Evolutionary conservation across 2,888 invertebrate genomes (phyloP), one percentile per base, ranked within the genome.

Genomic region (Leucoma salicis): DNA sequence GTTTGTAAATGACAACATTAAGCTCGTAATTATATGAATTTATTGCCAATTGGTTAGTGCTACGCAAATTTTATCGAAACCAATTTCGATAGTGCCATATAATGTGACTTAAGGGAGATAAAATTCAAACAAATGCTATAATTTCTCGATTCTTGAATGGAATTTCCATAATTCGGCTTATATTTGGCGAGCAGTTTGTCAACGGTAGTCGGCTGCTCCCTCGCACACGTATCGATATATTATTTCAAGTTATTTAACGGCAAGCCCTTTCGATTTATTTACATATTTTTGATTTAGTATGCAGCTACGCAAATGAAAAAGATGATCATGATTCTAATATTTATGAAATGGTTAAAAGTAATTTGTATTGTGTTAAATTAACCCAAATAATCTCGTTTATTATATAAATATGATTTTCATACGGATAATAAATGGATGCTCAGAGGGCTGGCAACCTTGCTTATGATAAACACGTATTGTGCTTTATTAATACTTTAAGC

Each of bases 31-130:
- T 82, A 83, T 66, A 62, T 68, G 63, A 82, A 85, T 85, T 82
- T 84, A 85, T 86, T 68, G 69, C 72, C 76, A 77, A 73, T 77
- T 66, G 73, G 57, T 61, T 58, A 63, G 67, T 64, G 70, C 73
- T 77, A 77, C 66, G 74, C 69, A 78, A 79, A 81, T 79, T 80
- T 82, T 69, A 85, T 86, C 70, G 80, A 76, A 70, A 77, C 73
- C 82, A 86, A 87, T 87, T 81, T 76, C 80, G 78, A 86, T 88
- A 87, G 81, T 82, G 82, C 75, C 58, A 59, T 59, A 55, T 76
- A 66, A 74, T 71, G 66, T 70, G 66, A 71, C 66, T 77, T 67
- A 70, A 66, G 64, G 66, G 74, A 78, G 75, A 84, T 80, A 79
- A 78, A 81, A 79, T 74, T 63, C 62, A 69, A 76, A 78, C 75